Evolutionary conservation across 1,140 invertebrate species (phyloP).

Genomic region (Homarus americanus): DNA sequence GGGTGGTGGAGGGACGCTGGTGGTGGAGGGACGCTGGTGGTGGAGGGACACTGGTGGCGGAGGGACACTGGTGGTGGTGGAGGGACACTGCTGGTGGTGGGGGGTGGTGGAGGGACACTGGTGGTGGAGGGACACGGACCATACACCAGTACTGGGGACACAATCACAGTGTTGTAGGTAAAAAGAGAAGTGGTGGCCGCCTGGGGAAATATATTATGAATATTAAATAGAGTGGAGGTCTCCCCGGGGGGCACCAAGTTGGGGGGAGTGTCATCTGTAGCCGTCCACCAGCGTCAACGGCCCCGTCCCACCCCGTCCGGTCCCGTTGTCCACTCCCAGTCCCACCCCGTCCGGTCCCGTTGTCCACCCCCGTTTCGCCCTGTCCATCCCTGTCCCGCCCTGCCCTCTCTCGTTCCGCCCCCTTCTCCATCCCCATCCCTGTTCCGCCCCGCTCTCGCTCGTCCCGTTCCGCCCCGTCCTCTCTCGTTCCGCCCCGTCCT

Average conservation of each 20-base stretch:
- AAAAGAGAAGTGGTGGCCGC: constrained; percentile 17
- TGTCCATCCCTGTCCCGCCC: neutral
- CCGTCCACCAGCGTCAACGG: neutral
- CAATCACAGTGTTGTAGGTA: constrained; percentile 27
- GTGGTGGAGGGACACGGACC: too few relatives aligned
- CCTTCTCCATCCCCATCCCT: neutral
- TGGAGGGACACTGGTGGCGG: too few relatives aligned
- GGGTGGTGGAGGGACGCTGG: too few relatives aligned
- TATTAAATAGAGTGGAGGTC: constrained; percentile 35
- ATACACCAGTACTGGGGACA: neutral
- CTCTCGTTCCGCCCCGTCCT: too few relatives aligned
- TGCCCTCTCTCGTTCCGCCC: neutral
- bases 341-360: neutral
- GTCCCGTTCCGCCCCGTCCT: neutral
- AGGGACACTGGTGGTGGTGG: too few relatives aligned
- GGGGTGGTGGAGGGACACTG: neutral
- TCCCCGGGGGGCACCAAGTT: constrained; percentile 27
- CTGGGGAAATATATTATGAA: constrained; percentile 60
- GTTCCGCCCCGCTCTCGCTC: neutral
- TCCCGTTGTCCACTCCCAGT: neutral
- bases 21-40: too few relatives aligned
- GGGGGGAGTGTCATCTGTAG: constrained; percentile 22
- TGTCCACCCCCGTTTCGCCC: too few relatives aligned
- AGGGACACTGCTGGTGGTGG: too few relatives aligned
- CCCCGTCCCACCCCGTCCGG: neutral